phyloP scores from a whole-genome alignment of 2,888 invertebrate genomes.

The Pyrocoelia pectoralis region DNA sequence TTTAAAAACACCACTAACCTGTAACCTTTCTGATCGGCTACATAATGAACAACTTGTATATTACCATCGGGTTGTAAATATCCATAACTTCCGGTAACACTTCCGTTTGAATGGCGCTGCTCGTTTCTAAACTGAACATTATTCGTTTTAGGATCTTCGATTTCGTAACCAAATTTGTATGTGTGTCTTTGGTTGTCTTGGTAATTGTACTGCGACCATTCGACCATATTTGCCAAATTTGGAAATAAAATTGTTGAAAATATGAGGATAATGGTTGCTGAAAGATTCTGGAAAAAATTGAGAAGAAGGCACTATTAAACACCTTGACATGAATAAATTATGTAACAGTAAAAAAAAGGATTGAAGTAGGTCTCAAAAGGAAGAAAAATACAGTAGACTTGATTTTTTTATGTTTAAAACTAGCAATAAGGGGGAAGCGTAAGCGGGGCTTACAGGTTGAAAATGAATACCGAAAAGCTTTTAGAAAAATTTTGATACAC shows the following conservation, averaged over 20 bases:
- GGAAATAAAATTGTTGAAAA: background rate
- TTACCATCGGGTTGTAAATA: conserved; percentile 71
- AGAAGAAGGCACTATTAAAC: too few species aligned
- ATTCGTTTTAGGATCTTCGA: conserved; percentile 69
- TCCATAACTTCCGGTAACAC: conserved; percentile 77
- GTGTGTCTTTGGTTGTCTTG: conserved; percentile 61
- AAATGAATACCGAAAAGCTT: too few species aligned
- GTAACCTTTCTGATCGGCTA: conserved; percentile 73
- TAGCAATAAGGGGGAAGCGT: too few species aligned
- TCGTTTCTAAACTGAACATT: conserved; percentile 78
- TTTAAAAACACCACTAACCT: conserved; percentile 59
- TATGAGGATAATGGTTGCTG: too few species aligned
- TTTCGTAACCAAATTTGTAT: conserved; percentile 77
- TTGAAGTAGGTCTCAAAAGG: too few species aligned
- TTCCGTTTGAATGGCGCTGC: conserved; percentile 74
- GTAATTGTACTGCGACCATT: conserved; percentile 21
- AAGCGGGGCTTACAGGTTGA: too few species aligned
- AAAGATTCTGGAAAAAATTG: too few species aligned
- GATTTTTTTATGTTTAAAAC: too few species aligned
- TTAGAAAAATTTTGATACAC: too few species aligned
- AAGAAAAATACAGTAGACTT: too few species aligned
- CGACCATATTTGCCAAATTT: background rate
- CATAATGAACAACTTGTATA: conserved; percentile 68
- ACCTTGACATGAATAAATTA: too few species aligned
- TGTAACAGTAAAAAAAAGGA: too few species aligned